phyloP scores from a whole-genome alignment of 2,797 vertebrate genomes.

The Aselliscus stoliczkanus region DNA sequence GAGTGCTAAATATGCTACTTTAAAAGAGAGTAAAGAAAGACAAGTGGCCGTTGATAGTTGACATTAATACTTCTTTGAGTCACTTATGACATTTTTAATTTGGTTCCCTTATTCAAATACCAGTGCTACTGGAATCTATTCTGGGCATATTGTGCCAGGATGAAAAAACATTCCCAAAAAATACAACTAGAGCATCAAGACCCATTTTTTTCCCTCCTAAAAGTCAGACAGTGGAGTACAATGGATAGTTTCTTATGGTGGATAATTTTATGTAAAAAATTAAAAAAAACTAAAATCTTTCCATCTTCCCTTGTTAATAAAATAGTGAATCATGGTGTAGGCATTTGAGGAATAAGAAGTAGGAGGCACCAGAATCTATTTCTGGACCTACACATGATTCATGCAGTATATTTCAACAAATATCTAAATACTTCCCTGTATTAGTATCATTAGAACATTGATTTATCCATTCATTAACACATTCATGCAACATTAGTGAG shows the following conservation, averaged over 20 bases:
- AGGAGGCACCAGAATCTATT: constrained; percentile 27
- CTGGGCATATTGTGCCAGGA: constrained; percentile 25
- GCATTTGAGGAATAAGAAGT: background rate
- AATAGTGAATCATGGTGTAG: constrained; percentile 53
- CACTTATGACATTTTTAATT: constrained; percentile 32
- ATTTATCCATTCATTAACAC: background rate
- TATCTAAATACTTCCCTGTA: constrained; percentile 30
- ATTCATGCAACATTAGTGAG: background rate
- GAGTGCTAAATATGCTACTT: background rate
- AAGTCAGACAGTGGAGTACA: constrained; percentile 23
- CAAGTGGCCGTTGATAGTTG: background rate
- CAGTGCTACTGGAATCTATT: constrained; percentile 38
- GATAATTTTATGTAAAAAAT: background rate
- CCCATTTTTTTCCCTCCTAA: constrained; percentile 45
- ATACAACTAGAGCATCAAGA: constrained; percentile 49
- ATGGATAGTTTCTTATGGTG: constrained; percentile 12
- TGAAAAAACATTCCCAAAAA: constrained; percentile 35
- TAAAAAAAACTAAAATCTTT: constrained; percentile 41
- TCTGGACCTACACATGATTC: background rate
- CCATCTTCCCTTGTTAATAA: background rate
- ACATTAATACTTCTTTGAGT: background rate
- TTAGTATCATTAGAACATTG: background rate
- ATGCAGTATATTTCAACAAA: constrained; percentile 1
- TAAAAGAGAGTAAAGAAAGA: background rate
- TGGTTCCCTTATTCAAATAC: constrained; percentile 6